Conservation (phyloP, 2,888 invertebrate genomes). For the Meiosimyza decipiens region DNA sequence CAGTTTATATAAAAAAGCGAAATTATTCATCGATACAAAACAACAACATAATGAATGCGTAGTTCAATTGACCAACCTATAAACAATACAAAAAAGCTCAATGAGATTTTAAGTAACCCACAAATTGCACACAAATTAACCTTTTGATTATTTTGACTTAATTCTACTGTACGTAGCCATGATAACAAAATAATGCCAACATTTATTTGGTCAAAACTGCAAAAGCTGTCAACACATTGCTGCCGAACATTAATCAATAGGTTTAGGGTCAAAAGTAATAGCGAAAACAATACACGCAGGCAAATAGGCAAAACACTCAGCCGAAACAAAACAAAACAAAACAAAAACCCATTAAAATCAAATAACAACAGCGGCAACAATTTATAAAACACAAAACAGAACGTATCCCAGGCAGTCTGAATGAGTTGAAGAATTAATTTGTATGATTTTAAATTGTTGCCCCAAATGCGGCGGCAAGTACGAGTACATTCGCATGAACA, state of each 20-base stretch:
- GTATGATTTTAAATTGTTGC: conserved; percentile 2
- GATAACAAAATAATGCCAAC: not conserved
- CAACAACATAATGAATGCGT: too few species aligned
- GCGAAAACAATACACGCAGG: not conserved
- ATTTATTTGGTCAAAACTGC: conserved; percentile 4
- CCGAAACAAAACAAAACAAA: not conserved
- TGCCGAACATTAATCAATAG: conserved; percentile 22
- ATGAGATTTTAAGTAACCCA: too few species aligned
- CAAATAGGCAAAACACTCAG: not conserved
- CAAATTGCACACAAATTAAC: too few species aligned
- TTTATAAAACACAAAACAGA: not conserved
- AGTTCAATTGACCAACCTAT: too few species aligned
- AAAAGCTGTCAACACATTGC: conserved; percentile 21
- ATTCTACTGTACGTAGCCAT: too few species aligned
- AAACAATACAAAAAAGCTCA: too few species aligned
- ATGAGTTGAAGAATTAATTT: conserved; percentile 1
- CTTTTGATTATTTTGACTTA: too few species aligned
- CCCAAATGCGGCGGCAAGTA: not conserved
- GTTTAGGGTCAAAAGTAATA: not conserved
- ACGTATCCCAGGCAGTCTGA: not conserved
- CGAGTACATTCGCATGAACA: not conserved
- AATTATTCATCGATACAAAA: too few species aligned
- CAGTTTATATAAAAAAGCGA: too few species aligned
- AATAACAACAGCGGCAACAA: not conserved
- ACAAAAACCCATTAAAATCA: not conserved